Percentiles rank a stretch among this genome's conserved stretches.
These are phyloP conservation scores for Probaryconus sp. DNA, from an alignment of 1,140 invertebrate species.

Conservation along the genomic window DNA sequence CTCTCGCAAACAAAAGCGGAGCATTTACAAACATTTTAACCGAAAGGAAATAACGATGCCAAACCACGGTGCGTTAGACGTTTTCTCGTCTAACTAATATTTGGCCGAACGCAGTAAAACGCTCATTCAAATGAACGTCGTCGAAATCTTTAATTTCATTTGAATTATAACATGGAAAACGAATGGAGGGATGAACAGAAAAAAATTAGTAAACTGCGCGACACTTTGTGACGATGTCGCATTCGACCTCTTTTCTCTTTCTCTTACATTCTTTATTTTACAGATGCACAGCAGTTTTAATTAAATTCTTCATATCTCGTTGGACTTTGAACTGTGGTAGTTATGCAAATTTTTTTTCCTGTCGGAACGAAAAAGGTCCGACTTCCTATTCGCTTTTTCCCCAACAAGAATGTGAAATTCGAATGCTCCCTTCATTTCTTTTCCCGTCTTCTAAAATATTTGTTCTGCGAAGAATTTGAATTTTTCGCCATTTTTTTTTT, in stretches of 20 bases:
- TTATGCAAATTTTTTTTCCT: conserved; percentile 49
- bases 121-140: conserved; percentile 7
- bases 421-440: conserved; percentile 49
- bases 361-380: conserved; percentile 33
- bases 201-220: conserved; percentile 51
- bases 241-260: conserved; percentile 33
- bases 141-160: conserved; percentile 33
- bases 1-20: conserved; percentile 36
- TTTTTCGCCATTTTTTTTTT: conserved; percentile 57
- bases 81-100: too few species aligned
- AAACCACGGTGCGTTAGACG: not conserved
- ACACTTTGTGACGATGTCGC: conserved; percentile 46
- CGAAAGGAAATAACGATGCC: not conserved
- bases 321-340: conserved; percentile 51
- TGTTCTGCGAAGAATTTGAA: conserved; percentile 51
- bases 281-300: conserved; percentile 50
- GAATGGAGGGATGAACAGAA: not conserved
- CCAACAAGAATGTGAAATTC: conserved; percentile 53
- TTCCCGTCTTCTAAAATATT: conserved; percentile 49
- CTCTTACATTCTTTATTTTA: conserved; percentile 17
- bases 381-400: conserved; percentile 27
- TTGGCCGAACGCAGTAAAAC: not conserved
- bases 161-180: conserved; percentile 28
- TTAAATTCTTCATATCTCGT: conserved; percentile 60
- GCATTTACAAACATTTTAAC: conserved; percentile 37